These are phyloP conservation scores for Coptodon bakossiorum DNA, from an alignment of 2,113 vertebrate genomes.

Conservation along the genomic window DNA sequence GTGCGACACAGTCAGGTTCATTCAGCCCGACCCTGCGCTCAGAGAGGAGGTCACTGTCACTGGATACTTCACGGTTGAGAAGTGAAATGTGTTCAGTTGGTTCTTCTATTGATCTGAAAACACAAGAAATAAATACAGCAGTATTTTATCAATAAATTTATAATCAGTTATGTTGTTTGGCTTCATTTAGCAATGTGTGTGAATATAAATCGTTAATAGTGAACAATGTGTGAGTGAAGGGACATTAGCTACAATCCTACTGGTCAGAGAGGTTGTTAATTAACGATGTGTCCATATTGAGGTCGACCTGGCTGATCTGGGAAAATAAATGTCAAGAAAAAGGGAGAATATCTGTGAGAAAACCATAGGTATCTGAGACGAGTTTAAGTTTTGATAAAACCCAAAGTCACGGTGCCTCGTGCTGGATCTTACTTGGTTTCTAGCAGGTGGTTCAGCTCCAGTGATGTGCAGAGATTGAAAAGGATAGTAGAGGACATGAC, in stretches of 20 bases:
- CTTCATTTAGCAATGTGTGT: not conserved
- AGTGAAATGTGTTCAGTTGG: not conserved
- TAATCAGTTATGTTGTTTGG: not conserved
- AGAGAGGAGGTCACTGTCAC: not conserved
- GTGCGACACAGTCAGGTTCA: not conserved
- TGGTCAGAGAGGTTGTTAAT: not conserved
- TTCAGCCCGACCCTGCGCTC: not conserved
- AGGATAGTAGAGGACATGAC: slow-evolving; percentile 79
- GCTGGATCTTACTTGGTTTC: slow-evolving; percentile 9
- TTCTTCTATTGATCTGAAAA: slow-evolving; percentile 7
- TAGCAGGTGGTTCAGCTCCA: slow-evolving; percentile 32
- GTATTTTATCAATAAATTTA: not conserved
- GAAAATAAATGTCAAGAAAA: not conserved
- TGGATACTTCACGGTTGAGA: not conserved
- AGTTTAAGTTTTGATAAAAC: not conserved
- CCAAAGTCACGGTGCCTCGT: not conserved
- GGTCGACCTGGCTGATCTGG: not conserved
- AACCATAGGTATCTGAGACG: not conserved
- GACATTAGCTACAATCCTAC: not conserved
- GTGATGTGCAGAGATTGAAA: slow-evolving; percentile 57
- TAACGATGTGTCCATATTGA: not conserved
- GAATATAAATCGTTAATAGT: not conserved
- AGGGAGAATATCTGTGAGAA: not conserved
- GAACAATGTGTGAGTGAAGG: not conserved
- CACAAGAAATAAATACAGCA: not conserved